phyloP scores from a whole-genome alignment of 2,888 invertebrate species.

The Eucera pruinosa region DNA sequence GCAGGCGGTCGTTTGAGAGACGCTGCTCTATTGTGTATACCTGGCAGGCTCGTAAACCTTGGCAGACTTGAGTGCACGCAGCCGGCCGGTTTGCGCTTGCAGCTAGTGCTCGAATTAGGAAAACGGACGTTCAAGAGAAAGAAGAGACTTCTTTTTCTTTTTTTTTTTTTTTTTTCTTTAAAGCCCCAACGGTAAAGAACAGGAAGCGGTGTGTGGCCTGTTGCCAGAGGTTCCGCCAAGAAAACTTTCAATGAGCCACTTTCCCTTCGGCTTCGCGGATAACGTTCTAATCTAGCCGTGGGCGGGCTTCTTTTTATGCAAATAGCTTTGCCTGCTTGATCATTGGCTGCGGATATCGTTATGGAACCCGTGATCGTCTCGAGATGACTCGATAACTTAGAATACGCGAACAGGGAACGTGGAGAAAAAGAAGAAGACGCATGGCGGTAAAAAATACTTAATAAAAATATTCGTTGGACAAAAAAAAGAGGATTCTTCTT shows the following conservation, averaged over 20 bases:
- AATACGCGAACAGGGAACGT: too few relatives aligned
- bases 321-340: slow-evolving; percentile 19
- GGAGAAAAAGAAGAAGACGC: too few relatives aligned
- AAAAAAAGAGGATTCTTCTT: too few relatives aligned
- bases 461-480: too few relatives aligned
- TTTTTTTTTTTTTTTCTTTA: not conserved
- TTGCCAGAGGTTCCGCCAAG: slow-evolving; percentile 32
- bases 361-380: not conserved
- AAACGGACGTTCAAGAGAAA: not conserved
- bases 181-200: not conserved
- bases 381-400: not conserved
- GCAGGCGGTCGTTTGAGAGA: slow-evolving; percentile 25
- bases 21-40: slow-evolving; percentile 32
- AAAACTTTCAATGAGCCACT: slow-evolving; percentile 13
- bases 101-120: slow-evolving; percentile 21
- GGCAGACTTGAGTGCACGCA: slow-evolving; percentile 18
- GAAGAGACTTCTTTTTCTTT: too few relatives aligned
- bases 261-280: slow-evolving; percentile 20
- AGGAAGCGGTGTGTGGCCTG: slow-evolving; percentile 19
- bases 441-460: too few relatives aligned
- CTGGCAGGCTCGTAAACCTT: slow-evolving; percentile 30
- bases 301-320: slow-evolving; percentile 4
- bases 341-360: slow-evolving; percentile 11
- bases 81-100: slow-evolving; percentile 14
- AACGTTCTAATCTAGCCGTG: slow-evolving; percentile 33